Conservation (phyloP, 2,797 vertebrate species). For the Delichon dasypus region DNA sequence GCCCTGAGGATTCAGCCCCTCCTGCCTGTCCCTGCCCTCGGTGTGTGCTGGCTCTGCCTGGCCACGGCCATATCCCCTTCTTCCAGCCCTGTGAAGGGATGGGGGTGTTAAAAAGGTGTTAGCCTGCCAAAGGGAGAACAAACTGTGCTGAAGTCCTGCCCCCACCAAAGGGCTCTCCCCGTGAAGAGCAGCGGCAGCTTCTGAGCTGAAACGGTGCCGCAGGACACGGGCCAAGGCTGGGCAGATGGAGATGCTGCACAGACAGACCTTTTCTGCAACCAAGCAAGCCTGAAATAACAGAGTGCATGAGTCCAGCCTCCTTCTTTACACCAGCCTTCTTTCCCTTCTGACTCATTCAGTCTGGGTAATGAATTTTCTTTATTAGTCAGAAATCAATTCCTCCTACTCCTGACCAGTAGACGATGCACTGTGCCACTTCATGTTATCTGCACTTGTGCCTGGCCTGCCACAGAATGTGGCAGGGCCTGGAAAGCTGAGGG, state of each 20-base stretch:
- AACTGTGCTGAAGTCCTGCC: neutral
- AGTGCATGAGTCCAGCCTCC: conserved; percentile 20
- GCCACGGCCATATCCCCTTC: neutral
- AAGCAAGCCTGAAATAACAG: neutral
- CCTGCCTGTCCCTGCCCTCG: neutral
- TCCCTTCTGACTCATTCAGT: conserved; percentile 52
- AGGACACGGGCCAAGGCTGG: neutral
- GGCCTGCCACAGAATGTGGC: neutral
- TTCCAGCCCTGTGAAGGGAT: rapidly evolving
- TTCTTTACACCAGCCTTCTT: conserved; percentile 32
- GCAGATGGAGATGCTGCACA: neutral
- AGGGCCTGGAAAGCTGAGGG: neutral
- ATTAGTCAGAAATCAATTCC: conserved; percentile 64
- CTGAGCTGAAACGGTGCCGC: neutral
- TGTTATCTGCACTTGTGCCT: neutral
- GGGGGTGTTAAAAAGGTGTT: neutral
- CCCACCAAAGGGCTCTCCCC: neutral
- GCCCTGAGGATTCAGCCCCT: neutral
- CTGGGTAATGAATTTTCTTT: conserved; percentile 53
- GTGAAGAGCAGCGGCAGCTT: neutral
- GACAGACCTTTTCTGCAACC: conserved; percentile 3
- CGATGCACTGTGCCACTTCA: neutral
- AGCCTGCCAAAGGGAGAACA: neutral
- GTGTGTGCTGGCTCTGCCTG: neutral
- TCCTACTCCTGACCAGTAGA: conserved; percentile 40